These are phyloP conservation scores for Drosophila lacteicornis DNA, from an alignment of 1,140 invertebrate genomes.

Conservation along the genomic window DNA sequence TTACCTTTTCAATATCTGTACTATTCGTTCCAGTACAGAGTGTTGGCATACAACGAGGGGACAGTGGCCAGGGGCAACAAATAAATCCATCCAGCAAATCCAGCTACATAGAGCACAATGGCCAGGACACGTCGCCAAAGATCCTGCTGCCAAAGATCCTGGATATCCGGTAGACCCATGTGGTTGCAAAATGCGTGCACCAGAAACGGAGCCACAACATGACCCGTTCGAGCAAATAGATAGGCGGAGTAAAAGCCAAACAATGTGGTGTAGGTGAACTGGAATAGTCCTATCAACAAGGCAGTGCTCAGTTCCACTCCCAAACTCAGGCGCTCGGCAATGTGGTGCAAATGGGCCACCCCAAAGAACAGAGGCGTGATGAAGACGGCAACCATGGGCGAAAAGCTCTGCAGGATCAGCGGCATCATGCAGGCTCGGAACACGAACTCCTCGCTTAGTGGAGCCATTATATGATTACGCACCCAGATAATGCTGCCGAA, in stretches of 20 bases:
- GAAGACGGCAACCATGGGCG: constrained; percentile 91
- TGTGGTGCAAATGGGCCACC: constrained; percentile 96
- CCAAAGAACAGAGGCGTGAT: constrained; percentile 97
- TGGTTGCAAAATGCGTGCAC: constrained; percentile 98
- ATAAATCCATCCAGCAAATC: constrained; percentile 91
- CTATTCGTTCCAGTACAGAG: constrained; percentile 86
- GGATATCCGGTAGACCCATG: constrained; percentile 97
- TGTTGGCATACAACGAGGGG: constrained; percentile 91
- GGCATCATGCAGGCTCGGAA: constrained; percentile 98
- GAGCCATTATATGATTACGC: constrained; percentile 95
- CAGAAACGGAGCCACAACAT: constrained; percentile 94
- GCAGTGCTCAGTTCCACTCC: constrained; percentile 89
- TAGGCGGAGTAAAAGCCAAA: constrained; percentile 97
- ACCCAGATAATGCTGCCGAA: constrained; percentile 93
- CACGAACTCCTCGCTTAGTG: constrained; percentile 97
- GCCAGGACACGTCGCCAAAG: constrained; percentile 88
- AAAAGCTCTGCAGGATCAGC: constrained; percentile 92
- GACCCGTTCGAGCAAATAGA: constrained; percentile 93
- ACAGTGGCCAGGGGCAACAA: constrained; percentile 92
- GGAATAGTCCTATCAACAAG: constrained; percentile 91
- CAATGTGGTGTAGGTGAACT: constrained; percentile 95
- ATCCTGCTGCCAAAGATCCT: constrained; percentile 90
- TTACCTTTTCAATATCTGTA: not conserved
- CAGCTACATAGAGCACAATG: constrained; percentile 89
- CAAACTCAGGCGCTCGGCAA: constrained; percentile 91